A percentile compares a stretch with the other conserved stretches of the same genome.
These are phyloP conservation scores for Ficedula albicollis DNA, from an alignment of 2,797 vertebrate genomes.

Conservation along the genomic window DNA sequence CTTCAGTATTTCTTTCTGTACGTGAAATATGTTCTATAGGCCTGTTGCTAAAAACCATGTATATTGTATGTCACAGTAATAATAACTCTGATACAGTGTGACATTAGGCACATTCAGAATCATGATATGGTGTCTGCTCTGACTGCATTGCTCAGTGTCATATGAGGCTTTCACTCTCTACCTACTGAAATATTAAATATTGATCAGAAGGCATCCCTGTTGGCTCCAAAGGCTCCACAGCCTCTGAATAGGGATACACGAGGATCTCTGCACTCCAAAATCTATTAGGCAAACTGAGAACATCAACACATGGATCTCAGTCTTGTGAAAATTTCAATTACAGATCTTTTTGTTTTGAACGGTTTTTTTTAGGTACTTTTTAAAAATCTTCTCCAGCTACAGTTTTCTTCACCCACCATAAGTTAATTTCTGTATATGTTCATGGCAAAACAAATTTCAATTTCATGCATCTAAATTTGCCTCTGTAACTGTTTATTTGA, in stretches of 20 bases:
- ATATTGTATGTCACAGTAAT: neutral
- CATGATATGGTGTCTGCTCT: neutral
- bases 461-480: constrained; percentile 19
- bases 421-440: neutral
- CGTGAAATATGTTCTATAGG: neutral
- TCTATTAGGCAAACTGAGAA: neutral
- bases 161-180: neutral
- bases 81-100: neutral
- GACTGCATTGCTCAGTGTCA: neutral
- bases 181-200: neutral
- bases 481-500: constrained; percentile 7
- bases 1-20: neutral
- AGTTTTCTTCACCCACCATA: neutral
- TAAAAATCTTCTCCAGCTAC: neutral
- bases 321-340: neutral
- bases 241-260: neutral
- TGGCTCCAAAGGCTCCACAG: neutral
- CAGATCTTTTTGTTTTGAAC: rapidly evolving
- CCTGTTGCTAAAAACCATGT: neutral
- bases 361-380: rapidly evolving
- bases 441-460: constrained; percentile 27
- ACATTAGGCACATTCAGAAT: neutral
- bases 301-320: neutral
- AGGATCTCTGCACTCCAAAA: neutral
- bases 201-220: neutral